Evolutionary conservation across 2,113 vertebrate genomes (phyloP), one percentile per base, ranked within the genome.

Genomic region (Bubo scandiacus): DNA sequence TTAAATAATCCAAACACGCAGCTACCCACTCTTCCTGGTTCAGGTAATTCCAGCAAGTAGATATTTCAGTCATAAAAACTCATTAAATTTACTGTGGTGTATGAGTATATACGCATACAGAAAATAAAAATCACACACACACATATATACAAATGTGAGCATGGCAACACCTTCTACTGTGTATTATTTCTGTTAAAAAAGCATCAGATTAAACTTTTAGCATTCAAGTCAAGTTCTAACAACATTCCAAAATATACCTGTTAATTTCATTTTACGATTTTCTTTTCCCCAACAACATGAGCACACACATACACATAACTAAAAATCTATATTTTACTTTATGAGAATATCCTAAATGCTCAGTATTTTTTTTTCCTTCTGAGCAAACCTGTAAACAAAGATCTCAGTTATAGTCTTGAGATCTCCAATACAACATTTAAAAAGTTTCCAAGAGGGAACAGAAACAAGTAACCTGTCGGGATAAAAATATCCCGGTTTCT

Each of bases 51-150:
- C 43, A 73, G n/a, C 11, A 89, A 83, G 72, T 20, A 9, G 22
- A 77, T 72, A 82, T 74, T 51, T 87, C 20, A 19, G 54, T 43
- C 27, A 42, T 26, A 67, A 78, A 59, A 55, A 5, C 17, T 32
- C 22, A 82, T 45, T 75, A 49, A 6, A 25, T 82, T 67, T 61
- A 52, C 51, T 30, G 42, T 4, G 1, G 20, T 29, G 18, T 54
- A 21, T 5, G 5, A 85, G 8, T 62, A 68, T 5, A 45, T 10
- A 25, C 1, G 5, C 5, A 80, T 9, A 72, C 0, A 6, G 9
- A 79, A 82, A 74, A 78, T 7, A 70, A 74, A 86, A 74, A 12
- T 47, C 6, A 57, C 36, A 58, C 13, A 63, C 1, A 22, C 15
- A 57, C 4, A 21, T 2, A 47, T 47, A 65, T 13, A 30, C 1